phyloP scores from a whole-genome alignment of 1,140 invertebrate species.

The Solenopsis invicta region DNA sequence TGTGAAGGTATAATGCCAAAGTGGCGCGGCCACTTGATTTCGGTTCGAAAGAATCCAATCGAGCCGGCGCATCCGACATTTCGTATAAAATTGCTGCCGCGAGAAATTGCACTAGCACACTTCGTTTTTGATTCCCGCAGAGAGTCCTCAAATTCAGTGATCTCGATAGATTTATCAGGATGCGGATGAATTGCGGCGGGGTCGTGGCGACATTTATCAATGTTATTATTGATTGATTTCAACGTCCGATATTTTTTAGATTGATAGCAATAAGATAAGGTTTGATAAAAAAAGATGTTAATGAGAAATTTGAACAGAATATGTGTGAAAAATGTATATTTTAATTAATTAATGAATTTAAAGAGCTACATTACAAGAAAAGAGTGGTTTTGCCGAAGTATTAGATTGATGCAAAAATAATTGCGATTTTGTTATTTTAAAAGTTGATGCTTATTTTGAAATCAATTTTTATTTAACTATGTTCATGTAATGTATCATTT shows the following conservation, averaged over 20 bases:
- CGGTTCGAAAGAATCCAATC: conserved; percentile 53
- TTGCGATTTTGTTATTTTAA: too few relatives aligned
- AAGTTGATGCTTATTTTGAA: too few relatives aligned
- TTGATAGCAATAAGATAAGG: not conserved
- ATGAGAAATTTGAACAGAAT: too few relatives aligned
- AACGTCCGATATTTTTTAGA: not conserved
- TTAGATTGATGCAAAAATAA: too few relatives aligned
- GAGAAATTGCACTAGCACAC: conserved; percentile 44
- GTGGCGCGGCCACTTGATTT: conserved; percentile 47
- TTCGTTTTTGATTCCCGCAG: conserved; percentile 17
- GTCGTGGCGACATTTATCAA: not conserved
- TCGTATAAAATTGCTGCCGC: conserved; percentile 46
- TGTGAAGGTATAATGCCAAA: conserved; percentile 4
- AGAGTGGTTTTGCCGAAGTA: too few relatives aligned
- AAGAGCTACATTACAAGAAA: too few relatives aligned
- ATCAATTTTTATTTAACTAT: too few relatives aligned
- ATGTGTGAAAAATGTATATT: too few relatives aligned
- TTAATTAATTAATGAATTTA: too few relatives aligned
- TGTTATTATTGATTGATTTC: not conserved
- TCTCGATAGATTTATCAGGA: conserved; percentile 36
- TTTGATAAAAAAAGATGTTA: too few relatives aligned
- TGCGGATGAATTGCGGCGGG: not conserved
- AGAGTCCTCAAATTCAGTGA: not conserved
- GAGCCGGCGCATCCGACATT: conserved; percentile 15
- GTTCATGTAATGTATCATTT: too few relatives aligned